Evolutionary conservation across 2,888 invertebrate genomes (phyloP).

Genomic region (Drosophila antonietae): DNA sequence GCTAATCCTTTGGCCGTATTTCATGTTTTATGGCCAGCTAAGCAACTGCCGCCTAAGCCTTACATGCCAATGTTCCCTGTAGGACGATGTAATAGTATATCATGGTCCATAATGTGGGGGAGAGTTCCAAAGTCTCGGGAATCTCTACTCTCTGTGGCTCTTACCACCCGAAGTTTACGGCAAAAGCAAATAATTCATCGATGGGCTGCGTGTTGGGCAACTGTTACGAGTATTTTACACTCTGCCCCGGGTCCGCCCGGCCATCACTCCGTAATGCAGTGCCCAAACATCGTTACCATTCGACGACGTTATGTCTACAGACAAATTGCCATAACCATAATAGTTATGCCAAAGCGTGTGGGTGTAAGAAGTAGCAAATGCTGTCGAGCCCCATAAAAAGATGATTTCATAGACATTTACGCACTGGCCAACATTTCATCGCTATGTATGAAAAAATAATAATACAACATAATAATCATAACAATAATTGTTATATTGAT

Average conservation of each 20-base stretch:
- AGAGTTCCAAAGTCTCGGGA: background rate
- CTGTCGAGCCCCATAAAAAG: slow-evolving; percentile 71
- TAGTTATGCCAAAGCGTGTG: slow-evolving; percentile 58
- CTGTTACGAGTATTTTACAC: slow-evolving; percentile 79
- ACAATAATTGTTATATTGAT: slow-evolving; percentile 75
- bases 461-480: slow-evolving; percentile 74
- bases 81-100: slow-evolving; percentile 14
- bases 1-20: slow-evolving; percentile 80
- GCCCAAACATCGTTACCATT: slow-evolving; percentile 33
- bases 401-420: slow-evolving; percentile 81
- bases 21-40: slow-evolving; percentile 78
- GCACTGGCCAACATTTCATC: slow-evolving; percentile 38
- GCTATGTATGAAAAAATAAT: slow-evolving; percentile 70
- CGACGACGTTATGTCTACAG: slow-evolving; percentile 76
- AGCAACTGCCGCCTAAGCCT: slow-evolving; percentile 72
- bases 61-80: slow-evolving; percentile 57
- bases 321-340: slow-evolving; percentile 82
- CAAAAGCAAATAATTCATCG: slow-evolving; percentile 73
- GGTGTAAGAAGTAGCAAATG: slow-evolving; percentile 43
- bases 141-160: background rate
- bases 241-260: background rate
- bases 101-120: slow-evolving; percentile 13
- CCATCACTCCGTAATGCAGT: slow-evolving; percentile 39
- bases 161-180: slow-evolving; percentile 17
- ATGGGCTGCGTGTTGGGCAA: slow-evolving; percentile 76